Evolutionary conservation across 2,888 invertebrate species (phyloP), one percentile per base, ranked within the genome.

Genomic region (Cerastoderma edule): DNA sequence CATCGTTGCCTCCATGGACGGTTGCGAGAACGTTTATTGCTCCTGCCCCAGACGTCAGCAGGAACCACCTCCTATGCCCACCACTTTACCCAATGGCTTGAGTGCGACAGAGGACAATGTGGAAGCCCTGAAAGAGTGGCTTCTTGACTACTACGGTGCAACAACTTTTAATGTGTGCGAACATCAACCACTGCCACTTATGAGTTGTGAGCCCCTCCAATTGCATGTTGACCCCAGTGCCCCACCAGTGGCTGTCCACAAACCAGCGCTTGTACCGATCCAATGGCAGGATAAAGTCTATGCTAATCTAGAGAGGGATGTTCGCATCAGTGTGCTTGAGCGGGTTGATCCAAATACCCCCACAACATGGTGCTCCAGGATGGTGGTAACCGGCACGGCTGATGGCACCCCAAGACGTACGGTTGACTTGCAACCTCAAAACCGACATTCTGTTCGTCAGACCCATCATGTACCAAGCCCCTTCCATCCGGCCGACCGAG

Each of bases 391-490:
- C 16, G 32, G 63, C 33, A 76, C 69, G 22, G 71, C 57, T 56
- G 68, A 60, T 67, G 73, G 70, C 16, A 67, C 56, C 2, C 65
- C 75, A 54, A 68, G 75, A 30, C 28, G 68, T 1, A 75, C 72
- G 19, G 64, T 69, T 50, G 72, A 73, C 63, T 27, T 72, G 19
- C 70, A 73, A 54, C 67, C 80, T 46, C 67, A 50, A 44, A 80
- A 67, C 39, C 50, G 57, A 33, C 48, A 67, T 22, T 70, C 67
- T 28, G 76, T 77, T 46, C 72, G 70, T 27, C 69, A 83, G 44
- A 63, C 78, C 65, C 78, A 85, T 83, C 81, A 84, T 77, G 67
- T 84, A 72, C 66, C 60, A 46, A 68, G 56, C 33, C 69, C 72
- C 0, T 80, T 76, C 53, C 79, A 80, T 67, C 67, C 71, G 22